A percentile compares a stretch with the other conserved stretches of the same genome.
These are phyloP conservation scores for Trimorus sp. DNA, from an alignment of 2,888 invertebrate genomes.

Conservation along the genomic window DNA sequence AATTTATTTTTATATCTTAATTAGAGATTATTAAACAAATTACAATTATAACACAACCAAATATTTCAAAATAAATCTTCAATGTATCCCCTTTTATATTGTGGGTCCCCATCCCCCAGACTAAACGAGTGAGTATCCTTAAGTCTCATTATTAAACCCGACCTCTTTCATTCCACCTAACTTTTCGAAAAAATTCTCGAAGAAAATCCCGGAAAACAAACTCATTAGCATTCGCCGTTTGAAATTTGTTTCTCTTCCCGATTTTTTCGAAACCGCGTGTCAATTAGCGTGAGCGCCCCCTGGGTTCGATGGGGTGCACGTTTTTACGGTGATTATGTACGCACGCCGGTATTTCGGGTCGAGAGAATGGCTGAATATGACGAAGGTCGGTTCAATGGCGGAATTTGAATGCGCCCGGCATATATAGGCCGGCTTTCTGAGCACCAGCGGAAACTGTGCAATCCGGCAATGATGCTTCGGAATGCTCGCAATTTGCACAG, in stretches of 20 bases:
- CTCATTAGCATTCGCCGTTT: not conserved
- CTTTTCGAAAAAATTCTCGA: no score
- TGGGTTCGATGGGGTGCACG: conserved; percentile 34
- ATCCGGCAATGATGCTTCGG: conserved; percentile 78
- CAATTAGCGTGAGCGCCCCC: not conserved
- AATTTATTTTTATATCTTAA: no score
- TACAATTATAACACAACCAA: no score
- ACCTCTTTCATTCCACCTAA: no score
- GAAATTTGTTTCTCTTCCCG: not conserved
- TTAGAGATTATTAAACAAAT: no score
- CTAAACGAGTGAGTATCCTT: no score
- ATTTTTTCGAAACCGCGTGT: no score
- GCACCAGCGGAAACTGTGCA: conserved; percentile 74
- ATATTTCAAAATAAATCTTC: no score
- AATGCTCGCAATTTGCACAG: conserved; percentile 77
- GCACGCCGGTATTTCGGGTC: conserved; percentile 51
- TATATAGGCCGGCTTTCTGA: conserved; percentile 49
- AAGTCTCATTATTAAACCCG: no score
- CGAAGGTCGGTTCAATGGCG: conserved; percentile 65
- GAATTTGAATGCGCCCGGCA: conserved; percentile 67
- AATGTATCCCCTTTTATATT: no score
- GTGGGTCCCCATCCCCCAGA: no score
- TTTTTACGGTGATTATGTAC: conserved; percentile 59
- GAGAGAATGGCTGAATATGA: conserved; percentile 59
- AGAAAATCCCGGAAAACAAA: no score